Conservation (phyloP, 2,113 vertebrate species). For the Rissa tridactyla region DNA sequence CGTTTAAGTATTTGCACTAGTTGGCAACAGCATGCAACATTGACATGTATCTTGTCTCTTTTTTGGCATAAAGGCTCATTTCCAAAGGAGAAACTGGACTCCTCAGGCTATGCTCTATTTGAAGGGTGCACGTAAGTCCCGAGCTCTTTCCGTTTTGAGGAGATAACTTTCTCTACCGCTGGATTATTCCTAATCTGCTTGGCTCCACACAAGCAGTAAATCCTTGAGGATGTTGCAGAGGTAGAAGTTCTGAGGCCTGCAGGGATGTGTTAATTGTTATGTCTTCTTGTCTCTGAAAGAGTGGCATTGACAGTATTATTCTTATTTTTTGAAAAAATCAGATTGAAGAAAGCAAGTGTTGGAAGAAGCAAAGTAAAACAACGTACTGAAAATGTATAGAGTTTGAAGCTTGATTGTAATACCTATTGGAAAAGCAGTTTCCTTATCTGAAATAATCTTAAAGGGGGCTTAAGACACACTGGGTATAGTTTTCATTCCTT, state of each 20-base stretch:
- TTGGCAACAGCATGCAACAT: background rate
- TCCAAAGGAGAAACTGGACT: slow-evolving; percentile 93
- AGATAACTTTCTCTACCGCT: background rate
- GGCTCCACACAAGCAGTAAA: background rate
- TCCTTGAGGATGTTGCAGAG: background rate
- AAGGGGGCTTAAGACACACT: background rate
- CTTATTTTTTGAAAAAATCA: background rate
- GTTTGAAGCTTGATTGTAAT: background rate
- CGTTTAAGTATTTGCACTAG: background rate
- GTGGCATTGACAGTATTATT: background rate
- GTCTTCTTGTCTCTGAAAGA: background rate
- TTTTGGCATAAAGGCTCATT: slow-evolving; percentile 70
- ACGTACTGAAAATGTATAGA: background rate
- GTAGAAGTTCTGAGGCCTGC: background rate
- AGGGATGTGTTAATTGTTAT: background rate
- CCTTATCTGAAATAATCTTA: background rate
- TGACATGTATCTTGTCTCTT: background rate
- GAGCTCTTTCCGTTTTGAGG: background rate
- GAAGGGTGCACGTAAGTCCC: slow-evolving; percentile 91
- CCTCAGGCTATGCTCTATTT: slow-evolving; percentile 96
- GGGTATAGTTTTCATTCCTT: background rate
- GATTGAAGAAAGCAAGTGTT: background rate
- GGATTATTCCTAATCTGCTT: background rate
- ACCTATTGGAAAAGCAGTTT: background rate
- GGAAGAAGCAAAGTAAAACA: background rate